Conservation (phyloP, 2,113 vertebrate species). For the Albula glossodonta region DNA sequence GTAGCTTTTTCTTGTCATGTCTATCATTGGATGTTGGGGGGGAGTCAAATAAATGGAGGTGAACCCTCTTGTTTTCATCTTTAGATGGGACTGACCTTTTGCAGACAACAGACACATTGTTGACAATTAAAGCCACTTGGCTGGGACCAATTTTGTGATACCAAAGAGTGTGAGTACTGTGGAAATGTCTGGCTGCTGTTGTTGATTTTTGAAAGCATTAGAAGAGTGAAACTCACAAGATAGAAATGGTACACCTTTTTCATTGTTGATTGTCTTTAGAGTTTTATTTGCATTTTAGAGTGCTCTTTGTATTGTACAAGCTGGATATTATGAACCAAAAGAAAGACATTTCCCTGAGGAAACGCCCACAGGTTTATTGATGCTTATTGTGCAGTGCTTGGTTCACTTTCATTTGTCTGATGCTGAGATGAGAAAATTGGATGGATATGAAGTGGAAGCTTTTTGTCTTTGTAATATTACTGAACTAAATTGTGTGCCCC, state of each 20-base stretch:
- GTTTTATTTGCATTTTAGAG: not conserved
- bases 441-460: not conserved
- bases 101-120: not conserved
- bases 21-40: too few relatives aligned
- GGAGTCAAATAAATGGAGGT: not conserved
- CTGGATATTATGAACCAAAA: not conserved
- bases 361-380: not conserved
- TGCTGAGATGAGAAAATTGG: not conserved
- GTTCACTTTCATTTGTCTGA: not conserved
- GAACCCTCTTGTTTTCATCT: not conserved
- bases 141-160: not conserved
- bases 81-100: not conserved
- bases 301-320: not conserved
- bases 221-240: not conserved
- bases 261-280: not conserved
- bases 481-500: not conserved
- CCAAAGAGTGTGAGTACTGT: not conserved
- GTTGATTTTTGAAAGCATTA: not conserved
- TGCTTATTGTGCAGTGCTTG: not conserved
- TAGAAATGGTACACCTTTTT: not conserved
- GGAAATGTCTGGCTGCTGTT: not conserved
- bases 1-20: too few relatives aligned
- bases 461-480: not conserved
- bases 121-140: not conserved
- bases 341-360: not conserved